These are phyloP conservation scores for Vimba vimba DNA, from an alignment of 2,113 vertebrate species.

Conservation along the genomic window DNA sequence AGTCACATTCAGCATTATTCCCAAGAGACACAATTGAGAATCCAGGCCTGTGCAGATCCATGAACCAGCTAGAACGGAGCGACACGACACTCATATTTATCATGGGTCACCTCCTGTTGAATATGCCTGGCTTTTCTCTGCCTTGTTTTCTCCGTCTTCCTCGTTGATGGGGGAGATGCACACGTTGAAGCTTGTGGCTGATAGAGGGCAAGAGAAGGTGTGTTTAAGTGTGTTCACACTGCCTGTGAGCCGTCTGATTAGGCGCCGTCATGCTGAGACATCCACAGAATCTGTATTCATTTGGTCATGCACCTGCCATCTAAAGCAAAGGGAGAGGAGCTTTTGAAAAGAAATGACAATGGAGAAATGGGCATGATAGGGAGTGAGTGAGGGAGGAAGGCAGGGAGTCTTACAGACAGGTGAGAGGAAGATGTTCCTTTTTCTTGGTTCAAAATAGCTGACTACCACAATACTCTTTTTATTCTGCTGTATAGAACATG, in stretches of 20 bases:
- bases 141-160: background rate
- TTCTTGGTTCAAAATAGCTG: background rate
- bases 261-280: constrained; percentile 27
- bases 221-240: constrained; percentile 42
- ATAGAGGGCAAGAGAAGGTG: constrained; percentile 22
- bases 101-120: background rate
- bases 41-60: background rate
- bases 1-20: background rate
- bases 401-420: background rate
- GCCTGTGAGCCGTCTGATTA: constrained; percentile 36
- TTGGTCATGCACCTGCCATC: constrained; percentile 43
- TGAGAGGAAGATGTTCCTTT: background rate
- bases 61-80: background rate
- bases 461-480: background rate
- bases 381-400: background rate
- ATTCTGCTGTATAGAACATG: background rate
- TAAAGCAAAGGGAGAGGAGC: constrained; percentile 35
- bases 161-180: background rate
- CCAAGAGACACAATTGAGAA: background rate
- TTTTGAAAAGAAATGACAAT: constrained; percentile 9
- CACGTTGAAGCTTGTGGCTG: background rate
- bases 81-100: background rate
- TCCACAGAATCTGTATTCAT: constrained; percentile 45
- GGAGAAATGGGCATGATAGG: background rate
- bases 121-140: background rate